Percentiles rank a stretch among this genome's conserved stretches.
Evolutionary conservation across 2,113 vertebrate species (phyloP).

Genomic region (Calypte anna): DNA sequence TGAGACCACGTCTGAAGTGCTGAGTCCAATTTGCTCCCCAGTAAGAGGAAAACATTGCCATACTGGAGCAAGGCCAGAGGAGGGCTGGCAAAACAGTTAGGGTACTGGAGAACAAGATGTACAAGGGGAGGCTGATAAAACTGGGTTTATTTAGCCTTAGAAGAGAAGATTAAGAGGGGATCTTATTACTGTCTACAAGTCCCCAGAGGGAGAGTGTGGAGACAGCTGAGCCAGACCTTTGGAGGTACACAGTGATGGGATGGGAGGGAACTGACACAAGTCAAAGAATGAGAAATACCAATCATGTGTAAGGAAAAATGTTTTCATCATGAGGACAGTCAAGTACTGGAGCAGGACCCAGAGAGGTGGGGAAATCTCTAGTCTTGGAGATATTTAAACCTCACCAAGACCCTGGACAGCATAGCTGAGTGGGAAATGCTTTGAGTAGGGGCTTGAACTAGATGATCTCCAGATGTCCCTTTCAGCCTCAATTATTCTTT

Average conservation of each 20-base stretch:
- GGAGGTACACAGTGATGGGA: background rate
- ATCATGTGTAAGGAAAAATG: background rate
- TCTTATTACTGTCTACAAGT: background rate
- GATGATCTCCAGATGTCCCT: background rate
- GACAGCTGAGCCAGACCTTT: background rate
- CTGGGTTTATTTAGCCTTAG: background rate
- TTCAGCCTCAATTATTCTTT: background rate
- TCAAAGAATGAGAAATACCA: background rate
- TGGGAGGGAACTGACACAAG: background rate
- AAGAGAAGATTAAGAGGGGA: background rate
- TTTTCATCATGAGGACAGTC: background rate
- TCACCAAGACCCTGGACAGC: background rate
- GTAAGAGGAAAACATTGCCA: slow-evolving; percentile 19
- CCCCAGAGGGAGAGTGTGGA: background rate
- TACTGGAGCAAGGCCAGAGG: slow-evolving; percentile 39
- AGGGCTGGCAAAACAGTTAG: slow-evolving; percentile 37
- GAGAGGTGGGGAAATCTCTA: background rate
- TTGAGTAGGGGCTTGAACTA: background rate
- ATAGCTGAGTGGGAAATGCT: background rate
- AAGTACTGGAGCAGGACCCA: background rate
- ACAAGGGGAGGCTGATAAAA: background rate
- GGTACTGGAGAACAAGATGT: slow-evolving; percentile 12
- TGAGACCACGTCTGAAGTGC: background rate
- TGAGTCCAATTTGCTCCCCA: slow-evolving; percentile 1
- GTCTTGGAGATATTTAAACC: background rate